These are phyloP conservation scores for Passer domesticus DNA, from an alignment of 2,113 vertebrate species.

Conservation along the genomic window DNA sequence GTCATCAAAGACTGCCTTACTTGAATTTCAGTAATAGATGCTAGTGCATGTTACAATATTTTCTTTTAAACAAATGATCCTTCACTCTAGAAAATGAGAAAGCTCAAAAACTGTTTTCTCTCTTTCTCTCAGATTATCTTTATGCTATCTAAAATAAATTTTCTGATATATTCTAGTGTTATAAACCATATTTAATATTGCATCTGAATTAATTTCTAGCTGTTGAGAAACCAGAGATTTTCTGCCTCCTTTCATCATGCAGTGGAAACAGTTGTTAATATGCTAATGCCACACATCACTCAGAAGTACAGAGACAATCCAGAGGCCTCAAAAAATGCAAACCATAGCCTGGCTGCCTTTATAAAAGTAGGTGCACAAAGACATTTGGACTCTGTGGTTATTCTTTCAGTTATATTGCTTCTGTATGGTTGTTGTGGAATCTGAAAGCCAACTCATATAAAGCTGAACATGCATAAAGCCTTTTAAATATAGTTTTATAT, in stretches of 20 bases:
- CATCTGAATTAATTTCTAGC: conserved; percentile 69
- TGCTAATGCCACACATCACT: conserved; percentile 96
- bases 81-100: background rate
- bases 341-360: conserved; percentile 95
- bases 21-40: background rate
- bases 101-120: background rate
- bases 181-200: background rate
- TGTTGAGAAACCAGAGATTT: conserved; percentile 95
- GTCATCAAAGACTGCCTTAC: background rate
- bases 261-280: conserved; percentile 94
- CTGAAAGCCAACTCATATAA: background rate
- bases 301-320: conserved; percentile 98
- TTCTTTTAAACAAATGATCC: background rate
- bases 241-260: conserved; percentile 92
- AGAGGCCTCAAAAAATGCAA: conserved; percentile 94
- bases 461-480: background rate
- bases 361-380: conserved; percentile 85
- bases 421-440: background rate
- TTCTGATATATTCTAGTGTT: background rate
- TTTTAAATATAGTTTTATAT: background rate
- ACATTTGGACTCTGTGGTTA: background rate
- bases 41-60: background rate
- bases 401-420: background rate
- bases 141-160: background rate
- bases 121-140: background rate